Evolutionary conservation across 2,797 vertebrate genomes (phyloP).

Genomic region (Columba guinea): DNA sequence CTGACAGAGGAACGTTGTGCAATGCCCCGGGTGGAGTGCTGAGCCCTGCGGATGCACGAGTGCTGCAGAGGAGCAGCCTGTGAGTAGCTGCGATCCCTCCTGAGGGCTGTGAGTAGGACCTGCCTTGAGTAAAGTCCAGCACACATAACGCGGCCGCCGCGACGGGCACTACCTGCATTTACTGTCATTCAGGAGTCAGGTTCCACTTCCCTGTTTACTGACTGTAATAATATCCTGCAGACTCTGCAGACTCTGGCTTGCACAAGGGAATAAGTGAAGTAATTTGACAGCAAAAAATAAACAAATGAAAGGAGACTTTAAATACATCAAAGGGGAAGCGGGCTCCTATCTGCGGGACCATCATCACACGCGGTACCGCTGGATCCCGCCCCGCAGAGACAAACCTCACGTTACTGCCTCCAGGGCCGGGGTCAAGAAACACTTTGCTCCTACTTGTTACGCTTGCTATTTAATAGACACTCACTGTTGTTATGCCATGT

Average conservation of each 20-base stretch:
- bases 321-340: conserved; percentile 12
- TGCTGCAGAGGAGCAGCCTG: too few relatives aligned
- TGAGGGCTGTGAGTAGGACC: rapidly evolving
- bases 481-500: rapidly evolving
- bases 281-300: conserved; percentile 41
- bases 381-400: background rate
- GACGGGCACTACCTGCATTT: background rate
- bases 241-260: background rate
- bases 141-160: background rate
- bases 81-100: background rate
- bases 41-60: background rate
- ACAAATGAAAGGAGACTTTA: conserved; percentile 35
- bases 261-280: background rate
- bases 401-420: background rate
- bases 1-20: rapidly evolving
- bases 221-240: background rate
- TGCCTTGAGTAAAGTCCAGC: background rate
- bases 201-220: conserved; percentile 13
- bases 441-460: background rate
- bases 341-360: background rate
- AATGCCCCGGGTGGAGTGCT: rapidly evolving
- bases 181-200: conserved; percentile 7
- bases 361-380: background rate
- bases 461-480: background rate
- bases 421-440: background rate